Evolutionary conservation across 2,888 invertebrate genomes (phyloP).

Genomic region (Lithophane leautieri): DNA sequence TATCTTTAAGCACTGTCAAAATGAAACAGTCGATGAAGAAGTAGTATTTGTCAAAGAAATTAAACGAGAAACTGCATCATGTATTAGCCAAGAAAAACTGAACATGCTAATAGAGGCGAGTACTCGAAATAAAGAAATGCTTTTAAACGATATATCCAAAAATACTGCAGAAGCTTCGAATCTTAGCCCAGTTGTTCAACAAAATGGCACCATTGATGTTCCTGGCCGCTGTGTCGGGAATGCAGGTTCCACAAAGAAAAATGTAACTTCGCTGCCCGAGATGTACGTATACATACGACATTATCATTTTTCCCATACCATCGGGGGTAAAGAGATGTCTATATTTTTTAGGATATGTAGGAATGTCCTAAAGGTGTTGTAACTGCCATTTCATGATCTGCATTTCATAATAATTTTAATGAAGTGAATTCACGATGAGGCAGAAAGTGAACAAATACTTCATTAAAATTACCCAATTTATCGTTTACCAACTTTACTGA

Average conservation of each 20-base stretch:
- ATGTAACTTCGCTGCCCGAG: neutral
- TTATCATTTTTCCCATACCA: neutral
- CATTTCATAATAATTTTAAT: neutral
- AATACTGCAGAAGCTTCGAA: neutral
- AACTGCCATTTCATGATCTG: neutral
- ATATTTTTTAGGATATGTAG: neutral
- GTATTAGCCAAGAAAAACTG: neutral
- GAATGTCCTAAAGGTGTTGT: neutral
- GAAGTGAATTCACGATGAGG: too few relatives aligned
- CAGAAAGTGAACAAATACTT: neutral
- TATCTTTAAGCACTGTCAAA: neutral
- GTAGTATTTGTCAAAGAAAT: slow-evolving; percentile 8
- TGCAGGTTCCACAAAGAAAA: neutral
- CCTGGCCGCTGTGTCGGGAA: neutral
- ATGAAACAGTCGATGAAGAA: neutral
- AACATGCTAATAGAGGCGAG: slow-evolving; percentile 5
- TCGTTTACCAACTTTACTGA: neutral
- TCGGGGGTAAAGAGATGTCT: neutral
- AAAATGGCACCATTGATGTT: too few relatives aligned
- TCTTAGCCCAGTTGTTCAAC: too few relatives aligned
- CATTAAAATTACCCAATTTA: neutral
- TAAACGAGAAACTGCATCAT: neutral
- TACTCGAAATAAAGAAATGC: neutral
- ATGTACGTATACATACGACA: slow-evolving; percentile 17
- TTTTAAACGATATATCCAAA: neutral